phyloP scores from a whole-genome alignment of 1,140 invertebrate species.

The Homarus americanus region DNA sequence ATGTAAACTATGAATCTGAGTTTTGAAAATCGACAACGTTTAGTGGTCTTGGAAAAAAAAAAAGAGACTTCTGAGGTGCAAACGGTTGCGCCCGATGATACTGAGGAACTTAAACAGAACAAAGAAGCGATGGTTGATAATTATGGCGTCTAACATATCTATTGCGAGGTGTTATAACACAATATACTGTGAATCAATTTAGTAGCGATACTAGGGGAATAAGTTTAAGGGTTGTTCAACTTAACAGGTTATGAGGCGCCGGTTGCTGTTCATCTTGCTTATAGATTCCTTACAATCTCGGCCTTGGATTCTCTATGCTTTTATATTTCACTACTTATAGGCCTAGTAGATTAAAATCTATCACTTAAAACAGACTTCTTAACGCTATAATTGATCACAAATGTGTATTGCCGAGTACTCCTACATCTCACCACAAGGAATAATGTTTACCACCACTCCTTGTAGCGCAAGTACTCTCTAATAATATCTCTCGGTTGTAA shows the following conservation, averaged over 20 bases:
- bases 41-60: neutral
- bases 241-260: neutral
- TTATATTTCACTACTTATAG: neutral
- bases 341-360: constrained; percentile 1
- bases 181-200: neutral
- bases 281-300: neutral
- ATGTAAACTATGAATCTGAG: neutral
- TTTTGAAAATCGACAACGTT: neutral
- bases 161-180: neutral
- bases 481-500: neutral
- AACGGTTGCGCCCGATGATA: neutral
- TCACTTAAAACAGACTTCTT: constrained; percentile 37
- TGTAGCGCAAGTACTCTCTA: constrained; percentile 13
- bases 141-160: neutral
- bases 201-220: neutral
- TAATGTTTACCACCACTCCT: neutral
- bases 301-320: neutral
- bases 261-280: neutral
- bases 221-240: neutral
- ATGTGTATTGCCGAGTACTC: constrained; percentile 59
- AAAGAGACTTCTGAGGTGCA: neutral
- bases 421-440: constrained; percentile 12
- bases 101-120: neutral
- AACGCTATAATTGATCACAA: constrained; percentile 62
- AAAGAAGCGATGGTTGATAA: neutral